Conservation (phyloP, 1,140 invertebrate species). For the Aphelinus certus region DNA sequence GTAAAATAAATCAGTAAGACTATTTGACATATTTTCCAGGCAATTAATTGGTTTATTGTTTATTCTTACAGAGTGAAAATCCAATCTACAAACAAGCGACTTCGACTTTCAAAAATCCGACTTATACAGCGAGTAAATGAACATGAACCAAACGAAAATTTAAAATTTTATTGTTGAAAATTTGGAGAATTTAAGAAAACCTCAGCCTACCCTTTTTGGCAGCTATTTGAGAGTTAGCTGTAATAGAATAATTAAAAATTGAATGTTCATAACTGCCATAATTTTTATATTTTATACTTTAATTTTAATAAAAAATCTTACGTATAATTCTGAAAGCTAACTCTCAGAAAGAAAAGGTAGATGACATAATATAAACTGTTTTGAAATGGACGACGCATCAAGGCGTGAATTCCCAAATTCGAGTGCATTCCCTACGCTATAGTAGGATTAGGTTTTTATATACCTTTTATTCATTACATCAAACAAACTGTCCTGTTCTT, state of each 20-base stretch:
- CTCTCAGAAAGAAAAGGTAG: conserved; percentile 20
- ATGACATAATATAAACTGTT: not conserved
- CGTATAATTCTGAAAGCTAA: conserved; percentile 12
- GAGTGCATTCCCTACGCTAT: not conserved
- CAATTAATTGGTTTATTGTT: conserved; percentile 23
- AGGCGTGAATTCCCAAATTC: conserved; percentile 14
- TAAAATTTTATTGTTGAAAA: conserved; percentile 25
- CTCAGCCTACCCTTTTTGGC: not conserved
- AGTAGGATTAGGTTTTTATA: not conserved
- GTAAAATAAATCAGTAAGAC: no score
- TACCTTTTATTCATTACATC: not conserved
- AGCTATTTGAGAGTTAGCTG: conserved; percentile 30
- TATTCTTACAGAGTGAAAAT: conserved; percentile 86
- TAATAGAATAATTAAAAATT: conserved; percentile 6
- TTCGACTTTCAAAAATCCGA: conserved; percentile 98
- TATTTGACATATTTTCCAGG: no score
- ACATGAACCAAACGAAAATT: not conserved
- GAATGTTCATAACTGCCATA: conserved; percentile 24
- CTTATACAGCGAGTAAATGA: conserved; percentile 75
- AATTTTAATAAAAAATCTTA: conserved; percentile 3
- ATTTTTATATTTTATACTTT: conserved; percentile 5
- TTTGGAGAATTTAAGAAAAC: conserved; percentile 25
- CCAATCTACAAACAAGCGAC: conserved; percentile 98
- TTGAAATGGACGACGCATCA: not conserved
- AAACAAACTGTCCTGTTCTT: no score